These are phyloP conservation scores for Asbolus verrucosus DNA, from an alignment of 1,140 invertebrate species.

Conservation along the genomic window DNA sequence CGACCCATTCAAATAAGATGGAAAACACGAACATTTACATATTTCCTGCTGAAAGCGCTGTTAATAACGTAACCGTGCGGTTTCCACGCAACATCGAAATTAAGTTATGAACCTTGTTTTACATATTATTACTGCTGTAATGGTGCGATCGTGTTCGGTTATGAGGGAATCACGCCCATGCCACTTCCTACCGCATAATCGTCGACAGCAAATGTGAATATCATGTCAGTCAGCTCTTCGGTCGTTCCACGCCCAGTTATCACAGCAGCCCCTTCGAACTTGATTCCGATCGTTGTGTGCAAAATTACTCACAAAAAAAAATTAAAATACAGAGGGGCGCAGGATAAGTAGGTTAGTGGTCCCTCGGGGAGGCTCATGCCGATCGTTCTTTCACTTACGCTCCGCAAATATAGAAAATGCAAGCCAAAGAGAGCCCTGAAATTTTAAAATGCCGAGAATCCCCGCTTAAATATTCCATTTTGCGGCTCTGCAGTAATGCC, in stretches of 20 bases:
- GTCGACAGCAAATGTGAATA: slow-evolving; percentile 50
- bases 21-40: no score
- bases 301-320: no score
- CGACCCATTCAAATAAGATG: no score
- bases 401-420: slow-evolving; percentile 54
- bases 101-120: slow-evolving; percentile 36
- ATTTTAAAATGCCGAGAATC: slow-evolving; percentile 55
- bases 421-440: slow-evolving; percentile 53
- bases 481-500: slow-evolving; percentile 44
- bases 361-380: slow-evolving; percentile 50
- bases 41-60: no score
- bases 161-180: slow-evolving; percentile 37
- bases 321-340: no score
- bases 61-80: no score
- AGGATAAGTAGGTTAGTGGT: slow-evolving; percentile 55
- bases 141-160: slow-evolving; percentile 28
- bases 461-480: slow-evolving; percentile 56
- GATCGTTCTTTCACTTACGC: slow-evolving; percentile 55
- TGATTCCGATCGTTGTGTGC: no score
- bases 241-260: slow-evolving; percentile 30
- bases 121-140: slow-evolving; percentile 33
- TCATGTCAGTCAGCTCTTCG: slow-evolving; percentile 43
- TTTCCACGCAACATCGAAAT: slow-evolving; percentile 14
- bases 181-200: slow-evolving; percentile 50
- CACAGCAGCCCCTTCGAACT: neutral